Evolutionary conservation across 2,888 invertebrate genomes (phyloP).

Genomic region (Standfussiana lucernea): DNA sequence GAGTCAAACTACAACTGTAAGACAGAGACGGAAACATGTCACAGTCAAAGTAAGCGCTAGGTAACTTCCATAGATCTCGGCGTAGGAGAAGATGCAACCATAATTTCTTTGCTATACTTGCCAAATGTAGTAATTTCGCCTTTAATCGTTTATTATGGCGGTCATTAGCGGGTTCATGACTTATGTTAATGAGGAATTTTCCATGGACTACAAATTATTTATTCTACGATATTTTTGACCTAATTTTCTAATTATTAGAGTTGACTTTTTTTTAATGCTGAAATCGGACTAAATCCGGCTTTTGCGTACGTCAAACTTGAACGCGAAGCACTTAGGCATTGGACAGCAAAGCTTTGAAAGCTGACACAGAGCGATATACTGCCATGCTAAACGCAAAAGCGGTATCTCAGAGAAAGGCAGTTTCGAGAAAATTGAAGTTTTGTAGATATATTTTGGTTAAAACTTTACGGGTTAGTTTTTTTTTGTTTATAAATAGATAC

Average conservation of each 20-base stretch:
- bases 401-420: no score
- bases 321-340: constrained; percentile 30
- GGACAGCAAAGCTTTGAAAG: constrained; percentile 34
- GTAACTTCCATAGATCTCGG: background rate
- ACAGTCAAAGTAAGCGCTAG: background rate
- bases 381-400: no score
- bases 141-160: constrained; percentile 10
- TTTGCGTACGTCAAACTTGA: constrained; percentile 27
- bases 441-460: no score
- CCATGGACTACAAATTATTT: background rate
- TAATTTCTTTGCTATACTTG: constrained; percentile 5
- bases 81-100: background rate
- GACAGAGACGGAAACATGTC: background rate
- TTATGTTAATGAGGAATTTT: constrained; percentile 1
- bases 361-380: constrained; percentile 22
- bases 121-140: constrained; percentile 15
- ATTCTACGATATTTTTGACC: background rate
- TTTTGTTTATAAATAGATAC: no score
- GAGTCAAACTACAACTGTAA: background rate
- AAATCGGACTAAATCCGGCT: background rate
- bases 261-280: background rate
- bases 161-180: background rate
- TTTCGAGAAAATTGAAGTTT: no score
- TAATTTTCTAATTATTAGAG: background rate
- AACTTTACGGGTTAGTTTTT: no score